Base-by-base conservation (phyloP, 2,113 vertebrate genomes). In the Tympanuchus pallidicinctus region DNA sequence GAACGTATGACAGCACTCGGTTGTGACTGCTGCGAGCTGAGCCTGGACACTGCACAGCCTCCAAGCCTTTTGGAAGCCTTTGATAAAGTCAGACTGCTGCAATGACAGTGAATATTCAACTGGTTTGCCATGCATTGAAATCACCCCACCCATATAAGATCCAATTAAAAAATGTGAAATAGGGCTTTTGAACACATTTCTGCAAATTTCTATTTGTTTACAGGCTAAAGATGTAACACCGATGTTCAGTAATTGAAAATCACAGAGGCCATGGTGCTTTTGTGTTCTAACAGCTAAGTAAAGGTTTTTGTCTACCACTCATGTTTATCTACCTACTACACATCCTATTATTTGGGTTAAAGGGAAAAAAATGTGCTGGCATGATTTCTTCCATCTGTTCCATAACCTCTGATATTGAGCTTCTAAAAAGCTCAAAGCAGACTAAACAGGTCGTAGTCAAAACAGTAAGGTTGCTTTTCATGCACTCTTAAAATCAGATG, bases 371-470 rank as follows among this genome's bases (percentile, higher is more conserved):
- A 77, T 34, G 25, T 74, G n/a, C 77, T 80, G 60, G 69, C 63
- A 57, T 91, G 72, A 54, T 69, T 93, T 90, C 91, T 88, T 59
- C 86, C 83, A 69, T 94, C 63, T 94, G 93, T 77, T 96, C 80
- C 57, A 36, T 85, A 94, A 80, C 80, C 76, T 93, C 86, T 93
- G 76, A 94, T 95, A 91, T 5, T 54, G 28, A 92, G 69, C 47
- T 94, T 91, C 69, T 90, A 88, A 94, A 92, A 91, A 84, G 24
- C 87, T 94, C 78, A 80, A 87, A 86, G 79, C 84, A 95, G 93
- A 93, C 88, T 94, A 91, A 96, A 94, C 82, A 95, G 92, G 82
- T 73, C 85, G 80, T 38, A 93, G 83, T 66, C 69, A 88, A 94
- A 96, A 91, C 52, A 88, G 30, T 63, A 74, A 89, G 64, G 54